Base-by-base conservation (phyloP, 2,888 invertebrate genomes). In the Pristionchus exspectatus region DNA sequence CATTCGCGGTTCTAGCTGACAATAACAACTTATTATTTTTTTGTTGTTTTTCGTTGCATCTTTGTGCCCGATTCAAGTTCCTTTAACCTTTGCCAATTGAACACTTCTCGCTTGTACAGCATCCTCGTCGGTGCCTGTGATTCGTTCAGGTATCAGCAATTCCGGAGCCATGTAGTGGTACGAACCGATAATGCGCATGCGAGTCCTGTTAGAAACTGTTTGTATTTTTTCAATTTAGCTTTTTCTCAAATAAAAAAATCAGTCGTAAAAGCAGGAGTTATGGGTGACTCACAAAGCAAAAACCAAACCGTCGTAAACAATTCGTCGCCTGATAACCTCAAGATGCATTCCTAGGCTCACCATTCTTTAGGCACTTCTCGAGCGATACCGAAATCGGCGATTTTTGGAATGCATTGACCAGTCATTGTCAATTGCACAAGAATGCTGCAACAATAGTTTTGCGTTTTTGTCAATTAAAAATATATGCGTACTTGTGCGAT, bases 151-250 rank as follows among this genome's bases (percentile, higher is more conserved):
- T 1, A 74, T 38, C 38, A 74, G 24, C 21, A 74, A 21, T 21
- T 74, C 74, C 74, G 74, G 74, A 33, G 74, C 74, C 74, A 74
- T 74, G 74, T 74, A 74, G 5, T 16, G 74, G 74, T 74, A 74
- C 3, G 74, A 74, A 0, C 74, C 74, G 38, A 74, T 38, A 38
- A 74, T 38, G 21, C 38, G 74, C 38, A 38, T 33, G 38, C 74
- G 74, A 2, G 74, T 38, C 74, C 74, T 74, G 27, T 27, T 66
- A 66, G 12, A n/a, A 14, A 18, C 1, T 63, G 2, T 63, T 21
- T 63, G 7, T 4, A 66, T 66, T 27, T 5, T 4, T 66, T 0
- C 56, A 21, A 21, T 56, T 54, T 4, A 16, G 21, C 16, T 9
- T 21, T 18, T 1, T 56, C 14, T 2, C 9, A 56, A 56, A 56